A percentile compares a stretch with the other conserved stretches of the same genome.
Conservation (phyloP, 2,888 invertebrate species). For the Gastrophysa polygoni region DNA sequence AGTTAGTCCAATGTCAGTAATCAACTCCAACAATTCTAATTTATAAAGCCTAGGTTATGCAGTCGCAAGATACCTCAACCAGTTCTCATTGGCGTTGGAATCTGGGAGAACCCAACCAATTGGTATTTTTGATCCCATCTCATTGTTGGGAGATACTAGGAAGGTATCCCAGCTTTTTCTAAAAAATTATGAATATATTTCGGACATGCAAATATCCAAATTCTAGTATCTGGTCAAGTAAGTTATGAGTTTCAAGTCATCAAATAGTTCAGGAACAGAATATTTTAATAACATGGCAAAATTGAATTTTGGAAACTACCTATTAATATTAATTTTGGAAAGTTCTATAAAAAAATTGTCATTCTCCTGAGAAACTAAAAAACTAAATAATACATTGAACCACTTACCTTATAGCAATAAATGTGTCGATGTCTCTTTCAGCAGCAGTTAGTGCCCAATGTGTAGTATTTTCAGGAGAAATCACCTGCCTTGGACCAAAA, state of each 20-base stretch:
- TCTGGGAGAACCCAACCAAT: conserved; percentile 74
- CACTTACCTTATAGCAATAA: conserved; percentile 59
- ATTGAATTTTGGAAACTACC: too few species aligned
- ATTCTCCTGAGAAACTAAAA: too few species aligned
- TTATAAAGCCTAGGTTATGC: not conserved
- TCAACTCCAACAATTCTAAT: too few species aligned
- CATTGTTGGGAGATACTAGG: conserved; percentile 59
- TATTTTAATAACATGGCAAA: too few species aligned
- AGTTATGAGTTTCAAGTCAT: too few species aligned
- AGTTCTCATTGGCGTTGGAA: conserved; percentile 44
- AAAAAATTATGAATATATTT: conserved; percentile 24
- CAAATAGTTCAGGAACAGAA: too few species aligned
- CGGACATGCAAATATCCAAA: too few species aligned
- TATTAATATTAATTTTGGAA: too few species aligned
- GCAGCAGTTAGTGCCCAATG: conserved; percentile 56
- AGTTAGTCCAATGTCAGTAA: too few species aligned
- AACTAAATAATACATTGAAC: too few species aligned
- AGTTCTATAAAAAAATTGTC: too few species aligned
- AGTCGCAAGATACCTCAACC: conserved; percentile 48
- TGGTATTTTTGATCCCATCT: conserved; percentile 68
- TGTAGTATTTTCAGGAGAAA: conserved; percentile 42
- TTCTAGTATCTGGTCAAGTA: too few species aligned
- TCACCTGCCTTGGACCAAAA: conserved; percentile 61
- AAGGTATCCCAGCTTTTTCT: conserved; percentile 62
- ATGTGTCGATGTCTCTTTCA: conserved; percentile 56